Evolutionary conservation across 2,888 invertebrate species (phyloP).

Genomic region (Gonocerus acuteangulatus): DNA sequence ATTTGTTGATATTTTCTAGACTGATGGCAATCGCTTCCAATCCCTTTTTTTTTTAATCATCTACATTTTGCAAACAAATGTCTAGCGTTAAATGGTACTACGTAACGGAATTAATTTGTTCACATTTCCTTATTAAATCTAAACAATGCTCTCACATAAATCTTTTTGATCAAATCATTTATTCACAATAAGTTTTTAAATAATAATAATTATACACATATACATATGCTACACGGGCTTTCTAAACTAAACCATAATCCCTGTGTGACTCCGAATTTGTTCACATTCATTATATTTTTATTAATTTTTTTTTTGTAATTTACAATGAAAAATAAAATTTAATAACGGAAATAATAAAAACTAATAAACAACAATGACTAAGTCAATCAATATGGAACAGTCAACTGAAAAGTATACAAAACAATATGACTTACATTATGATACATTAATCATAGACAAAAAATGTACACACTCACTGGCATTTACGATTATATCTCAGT

Average conservation of each 20-base stretch:
- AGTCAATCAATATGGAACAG: slow-evolving; percentile 15
- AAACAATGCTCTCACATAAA: slow-evolving; percentile 14
- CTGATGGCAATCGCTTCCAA: slow-evolving; percentile 5
- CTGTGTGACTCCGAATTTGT: slow-evolving; percentile 51
- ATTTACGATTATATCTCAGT: slow-evolving; percentile 35
- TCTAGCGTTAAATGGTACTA: not conserved
- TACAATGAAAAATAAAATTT: slow-evolving; percentile 20
- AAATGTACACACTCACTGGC: slow-evolving; percentile 36
- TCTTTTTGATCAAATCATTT: slow-evolving; percentile 7
- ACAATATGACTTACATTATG: slow-evolving; percentile 23
- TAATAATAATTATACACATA: slow-evolving; percentile 33
- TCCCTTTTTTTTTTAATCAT: not conserved
- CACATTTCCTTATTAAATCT: slow-evolving; percentile 9
- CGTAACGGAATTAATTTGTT: not conserved
- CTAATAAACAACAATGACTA: slow-evolving; percentile 24
- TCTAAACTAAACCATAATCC: slow-evolving; percentile 42
- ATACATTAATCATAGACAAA: slow-evolving; percentile 37
- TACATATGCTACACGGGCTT: slow-evolving; percentile 36
- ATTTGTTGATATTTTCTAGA: not conserved
- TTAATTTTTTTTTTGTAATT: slow-evolving; percentile 10
- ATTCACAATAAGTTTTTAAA: slow-evolving; percentile 11
- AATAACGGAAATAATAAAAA: slow-evolving; percentile 24
- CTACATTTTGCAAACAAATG: not conserved
- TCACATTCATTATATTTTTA: slow-evolving; percentile 26
- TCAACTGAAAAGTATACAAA: slow-evolving; percentile 16